Base-by-base conservation (phyloP, 2,113 vertebrate genomes). In the Kryptolebias marmoratus region DNA sequence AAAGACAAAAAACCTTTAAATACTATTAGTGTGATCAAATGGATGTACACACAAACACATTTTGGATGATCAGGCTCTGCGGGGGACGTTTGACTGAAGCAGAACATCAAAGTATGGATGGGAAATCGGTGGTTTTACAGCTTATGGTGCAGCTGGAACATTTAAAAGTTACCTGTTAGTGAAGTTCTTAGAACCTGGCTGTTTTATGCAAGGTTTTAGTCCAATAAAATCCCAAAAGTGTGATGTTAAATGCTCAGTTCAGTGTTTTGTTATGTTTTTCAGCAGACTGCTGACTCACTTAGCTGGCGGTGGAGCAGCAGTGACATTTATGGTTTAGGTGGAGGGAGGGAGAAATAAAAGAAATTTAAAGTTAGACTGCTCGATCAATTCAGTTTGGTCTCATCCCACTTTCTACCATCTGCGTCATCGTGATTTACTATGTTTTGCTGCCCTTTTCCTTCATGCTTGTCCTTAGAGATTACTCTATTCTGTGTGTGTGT, bases 301-400 rank as follows among this genome's bases (percentile, higher is more conserved):
- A 44, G 31, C 45, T 36, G 73, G 27, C 12, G 18, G 28, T 28
- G 64, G 54, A 78, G 54, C 22, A 3, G 50, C 56, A 9, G 4
- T 81, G 82, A 80, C 75, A 75, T 86, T 83, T 73, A 80, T 15
- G 9, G 48, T 73, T 73, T 63, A 45, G 72, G 66, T 71, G 28
- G 55, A 71, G 55, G 36, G 5, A 53, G 54, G 32, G 39, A 45
- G 47, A 77, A 16, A 73, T 22, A 10, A 59, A 45, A 73, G n/a
- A 68, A 68, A 57, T 73, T 11, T 44, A 44, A 71, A 68, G 15
- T n/a, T n/a, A 2, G 52, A 64, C 30, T 1, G 12, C 36, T 62
- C 16, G 6, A 47, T 61, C 79, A 56, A 74, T 28, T 28, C 1
- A 36, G 13, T 73, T 80, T 44, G 50, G 66, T 47, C 70, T 60